These are phyloP conservation scores for Vesta saturnalis DNA, from an alignment of 2,888 invertebrate genomes.

Conservation along the genomic window DNA sequence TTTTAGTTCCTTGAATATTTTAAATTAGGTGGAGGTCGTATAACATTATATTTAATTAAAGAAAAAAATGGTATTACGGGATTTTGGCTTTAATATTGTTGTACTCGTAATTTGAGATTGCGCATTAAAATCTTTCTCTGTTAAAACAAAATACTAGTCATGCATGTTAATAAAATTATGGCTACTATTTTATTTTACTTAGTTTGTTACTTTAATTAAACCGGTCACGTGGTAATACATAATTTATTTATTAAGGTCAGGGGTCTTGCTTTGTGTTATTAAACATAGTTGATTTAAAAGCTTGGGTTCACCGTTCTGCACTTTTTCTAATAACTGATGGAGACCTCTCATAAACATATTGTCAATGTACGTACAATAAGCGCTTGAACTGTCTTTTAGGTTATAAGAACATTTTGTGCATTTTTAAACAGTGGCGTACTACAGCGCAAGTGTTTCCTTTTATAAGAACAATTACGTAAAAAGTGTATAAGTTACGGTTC, in stretches of 20 bases:
- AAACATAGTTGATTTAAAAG: constrained; percentile 13
- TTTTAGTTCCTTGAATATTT: neutral
- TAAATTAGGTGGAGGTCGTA: constrained; percentile 17
- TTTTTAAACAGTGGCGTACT: too few species aligned
- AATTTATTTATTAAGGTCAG: constrained; percentile 32
- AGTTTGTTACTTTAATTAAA: constrained; percentile 30
- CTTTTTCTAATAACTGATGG: too few species aligned
- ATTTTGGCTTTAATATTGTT: too few species aligned
- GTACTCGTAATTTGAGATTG: constrained; percentile 8
- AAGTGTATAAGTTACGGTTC: too few species aligned
- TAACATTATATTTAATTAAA: constrained; percentile 4
- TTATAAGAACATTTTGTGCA: too few species aligned
- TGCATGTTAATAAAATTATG: constrained; percentile 22
- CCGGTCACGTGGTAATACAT: constrained; percentile 16
- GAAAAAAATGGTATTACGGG: constrained; percentile 7
- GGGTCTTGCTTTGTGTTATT: constrained; percentile 7
- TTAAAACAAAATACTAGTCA: too few species aligned
- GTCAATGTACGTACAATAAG: too few species aligned
- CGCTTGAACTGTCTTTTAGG: too few species aligned
- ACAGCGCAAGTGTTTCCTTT: too few species aligned
- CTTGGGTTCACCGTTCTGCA: too few species aligned
- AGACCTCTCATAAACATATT: too few species aligned
- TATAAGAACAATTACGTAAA: too few species aligned
- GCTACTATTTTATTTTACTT: constrained; percentile 24
- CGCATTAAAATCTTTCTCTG: neutral